Evolutionary conservation across 2,888 invertebrate genomes (phyloP).

Genomic region (Itoplectis maculator): DNA sequence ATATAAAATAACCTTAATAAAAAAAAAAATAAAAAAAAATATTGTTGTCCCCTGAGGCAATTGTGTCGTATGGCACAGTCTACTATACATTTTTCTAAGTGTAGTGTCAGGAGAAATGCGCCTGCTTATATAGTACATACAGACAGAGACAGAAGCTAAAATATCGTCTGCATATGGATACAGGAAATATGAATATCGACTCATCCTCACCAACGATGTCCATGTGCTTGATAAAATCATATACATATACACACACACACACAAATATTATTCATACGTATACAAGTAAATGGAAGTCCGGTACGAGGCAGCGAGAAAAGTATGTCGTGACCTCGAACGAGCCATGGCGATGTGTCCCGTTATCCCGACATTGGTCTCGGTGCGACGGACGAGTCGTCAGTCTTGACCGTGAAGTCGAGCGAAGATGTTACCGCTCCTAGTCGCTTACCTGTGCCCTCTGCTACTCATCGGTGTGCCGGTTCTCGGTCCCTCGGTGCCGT

Average conservation of each 20-base stretch:
- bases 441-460: conserved; percentile 73
- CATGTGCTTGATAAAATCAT: conserved; percentile 4
- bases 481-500: conserved; percentile 68
- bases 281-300: conserved; percentile 29
- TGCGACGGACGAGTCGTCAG: conserved; percentile 76
- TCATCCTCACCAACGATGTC: neutral
- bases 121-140: neutral
- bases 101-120: neutral
- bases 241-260: conserved; percentile 5
- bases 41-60: no score
- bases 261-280: neutral
- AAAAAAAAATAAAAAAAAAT: no score
- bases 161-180: neutral
- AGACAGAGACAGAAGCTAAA: no score
- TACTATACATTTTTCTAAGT: no score
- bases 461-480: conserved; percentile 76
- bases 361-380: conserved; percentile 78
- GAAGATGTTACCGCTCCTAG: conserved; percentile 81
- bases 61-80: no score
- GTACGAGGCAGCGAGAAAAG: conserved; percentile 75
- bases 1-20: no score
- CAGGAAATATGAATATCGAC: neutral
- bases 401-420: conserved; percentile 82
- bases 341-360: conserved; percentile 77
- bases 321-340: conserved; percentile 83